phyloP scores from a whole-genome alignment of 1,140 invertebrate species.

The Orius insidiosus region DNA sequence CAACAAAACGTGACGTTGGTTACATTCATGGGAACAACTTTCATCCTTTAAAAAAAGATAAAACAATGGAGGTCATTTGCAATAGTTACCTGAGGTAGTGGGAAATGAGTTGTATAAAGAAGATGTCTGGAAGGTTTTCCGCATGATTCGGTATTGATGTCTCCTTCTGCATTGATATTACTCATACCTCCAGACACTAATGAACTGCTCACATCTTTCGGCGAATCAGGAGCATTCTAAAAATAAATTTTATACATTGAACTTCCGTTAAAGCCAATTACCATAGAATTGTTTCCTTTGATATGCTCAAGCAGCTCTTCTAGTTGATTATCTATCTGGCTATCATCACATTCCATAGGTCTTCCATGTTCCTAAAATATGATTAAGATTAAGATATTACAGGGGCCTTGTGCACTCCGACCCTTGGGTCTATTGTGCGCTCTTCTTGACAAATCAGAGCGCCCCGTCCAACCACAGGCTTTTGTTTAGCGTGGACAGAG shows the following conservation, averaged over 20 bases:
- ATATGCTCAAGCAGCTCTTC: conserved; percentile 81
- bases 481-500: no score
- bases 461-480: no score
- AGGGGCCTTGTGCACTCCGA: no score
- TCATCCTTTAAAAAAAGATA: conserved; percentile 40
- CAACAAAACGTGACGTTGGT: conserved; percentile 85
- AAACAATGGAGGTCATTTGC: no score
- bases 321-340: conserved; percentile 82
- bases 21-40: conserved; percentile 73
- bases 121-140: conserved; percentile 57
- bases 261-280: conserved; percentile 1
- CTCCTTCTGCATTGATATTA: conserved; percentile 7
- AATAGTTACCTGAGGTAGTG: conserved; percentile 49
- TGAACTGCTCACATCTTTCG: conserved; percentile 41
- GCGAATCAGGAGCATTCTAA: conserved; percentile 60
- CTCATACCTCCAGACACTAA: conserved; percentile 17
- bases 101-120: conserved; percentile 82
- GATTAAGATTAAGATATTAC: conserved; percentile 17
- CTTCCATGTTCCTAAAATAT: conserved; percentile 11
- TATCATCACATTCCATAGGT: conserved; percentile 65
- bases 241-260: not conserved
- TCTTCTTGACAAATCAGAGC: no score
- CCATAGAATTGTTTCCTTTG: conserved; percentile 29
- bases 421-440: no score
- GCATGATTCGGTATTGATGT: conserved; percentile 17